A percentile compares a stretch with the other conserved stretches of the same genome.
phyloP scores from a whole-genome alignment of 2,113 vertebrate genomes.

The Azemiops feae region DNA sequence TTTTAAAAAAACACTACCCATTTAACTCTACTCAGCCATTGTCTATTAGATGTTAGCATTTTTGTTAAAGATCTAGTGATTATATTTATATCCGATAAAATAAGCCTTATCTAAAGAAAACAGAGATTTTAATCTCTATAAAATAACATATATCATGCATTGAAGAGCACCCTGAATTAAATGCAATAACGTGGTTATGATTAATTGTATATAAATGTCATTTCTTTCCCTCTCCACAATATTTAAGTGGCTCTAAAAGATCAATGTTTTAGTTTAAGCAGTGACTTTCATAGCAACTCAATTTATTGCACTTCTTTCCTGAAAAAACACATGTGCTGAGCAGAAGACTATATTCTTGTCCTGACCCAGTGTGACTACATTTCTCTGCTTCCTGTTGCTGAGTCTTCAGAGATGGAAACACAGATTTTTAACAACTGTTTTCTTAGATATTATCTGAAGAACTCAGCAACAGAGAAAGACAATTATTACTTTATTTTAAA shows the following conservation, averaged over 20 bases:
- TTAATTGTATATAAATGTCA: conserved; percentile 7
- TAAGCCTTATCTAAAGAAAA: conserved; percentile 57
- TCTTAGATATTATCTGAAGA: conserved; percentile 60
- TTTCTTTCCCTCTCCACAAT: conserved; percentile 11
- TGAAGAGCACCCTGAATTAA: conserved; percentile 27
- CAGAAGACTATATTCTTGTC: conserved; percentile 52
- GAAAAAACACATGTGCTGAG: conserved; percentile 46
- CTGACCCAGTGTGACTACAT: conserved; percentile 50
- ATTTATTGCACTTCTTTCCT: conserved; percentile 60
- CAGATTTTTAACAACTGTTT: conserved; percentile 53
- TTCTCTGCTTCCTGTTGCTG: conserved; percentile 60
- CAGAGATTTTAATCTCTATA: conserved; percentile 50
- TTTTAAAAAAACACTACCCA: conserved; percentile 31
- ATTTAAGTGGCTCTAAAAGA: conserved; percentile 33
- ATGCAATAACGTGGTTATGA: conserved; percentile 30
- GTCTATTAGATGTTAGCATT: conserved; percentile 71
- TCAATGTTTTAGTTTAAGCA: conserved; percentile 26
- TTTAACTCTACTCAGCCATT: conserved; percentile 60
- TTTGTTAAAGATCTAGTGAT: conserved; percentile 72
- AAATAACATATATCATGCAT: conserved; percentile 31
- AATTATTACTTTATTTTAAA: not conserved
- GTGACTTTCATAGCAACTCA: conserved; percentile 48
- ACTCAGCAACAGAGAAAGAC: conserved; percentile 16
- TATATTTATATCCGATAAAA: conserved; percentile 70
- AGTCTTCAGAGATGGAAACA: conserved; percentile 58